Conservation (phyloP, 2,888 invertebrate genomes). For the Cheilosia vernalis region DNA sequence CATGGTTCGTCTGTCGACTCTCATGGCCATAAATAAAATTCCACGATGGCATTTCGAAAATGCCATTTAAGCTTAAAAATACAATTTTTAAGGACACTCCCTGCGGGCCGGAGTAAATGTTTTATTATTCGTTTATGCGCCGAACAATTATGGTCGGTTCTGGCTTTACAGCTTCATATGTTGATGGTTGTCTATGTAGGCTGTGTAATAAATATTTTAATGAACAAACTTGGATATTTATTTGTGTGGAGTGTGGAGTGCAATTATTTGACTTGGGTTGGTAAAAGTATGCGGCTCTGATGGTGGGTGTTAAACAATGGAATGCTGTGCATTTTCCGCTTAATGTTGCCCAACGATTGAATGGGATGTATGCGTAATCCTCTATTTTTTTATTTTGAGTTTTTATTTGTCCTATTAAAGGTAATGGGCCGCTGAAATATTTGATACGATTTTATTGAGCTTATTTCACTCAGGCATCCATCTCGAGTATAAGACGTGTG, state of each 20-base stretch:
- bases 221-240: neutral
- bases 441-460: neutral
- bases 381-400: neutral
- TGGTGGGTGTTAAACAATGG: neutral
- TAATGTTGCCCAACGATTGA: too few species aligned
- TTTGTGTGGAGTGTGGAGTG: neutral
- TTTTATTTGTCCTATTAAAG: too few species aligned
- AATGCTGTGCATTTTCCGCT: neutral
- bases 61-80: constrained; percentile 53
- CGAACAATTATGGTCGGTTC: constrained; percentile 35
- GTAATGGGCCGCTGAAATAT: too few species aligned
- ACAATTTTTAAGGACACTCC: constrained; percentile 40
- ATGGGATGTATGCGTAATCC: neutral
- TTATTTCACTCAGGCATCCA: too few species aligned
- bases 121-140: constrained; percentile 73
- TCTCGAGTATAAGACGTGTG: too few species aligned
- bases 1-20: neutral
- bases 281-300: neutral
- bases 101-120: constrained; percentile 74
- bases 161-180: neutral
- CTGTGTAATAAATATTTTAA: neutral
- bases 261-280: neutral
- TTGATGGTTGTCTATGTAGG: constrained; percentile 11
- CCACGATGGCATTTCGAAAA: constrained; percentile 44
- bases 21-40: constrained; percentile 40